Base-by-base conservation (phyloP, 2,888 invertebrate genomes). In the Pediacus dermestoides region DNA sequence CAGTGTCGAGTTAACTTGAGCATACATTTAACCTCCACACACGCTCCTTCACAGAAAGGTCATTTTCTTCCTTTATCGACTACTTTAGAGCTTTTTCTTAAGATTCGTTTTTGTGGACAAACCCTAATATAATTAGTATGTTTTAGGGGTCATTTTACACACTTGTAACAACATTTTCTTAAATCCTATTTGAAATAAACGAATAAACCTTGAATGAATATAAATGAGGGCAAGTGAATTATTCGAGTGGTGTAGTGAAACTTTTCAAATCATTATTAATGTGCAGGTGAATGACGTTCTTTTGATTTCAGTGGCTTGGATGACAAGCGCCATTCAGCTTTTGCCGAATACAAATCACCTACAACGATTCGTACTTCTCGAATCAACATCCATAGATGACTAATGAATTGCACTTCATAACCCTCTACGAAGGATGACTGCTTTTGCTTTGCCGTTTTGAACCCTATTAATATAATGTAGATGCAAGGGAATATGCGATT, bases 1-100 rank as follows among this genome's bases (percentile, higher is more conserved):
- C 61, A 59, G 61, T 50, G 61, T 58, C 61, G 57, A 54, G 60
- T 60, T 60, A 60, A 61, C 58, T 60, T 55, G 54, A 56, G 58
- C 59, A 60, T 58, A 56, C 55, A 46, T 53, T 53, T 46, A 46
- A 52, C 54, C 53, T 50, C 30, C 34, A 35, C 27, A 27, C 37
- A 25, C 23, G 32, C 10, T 38, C 14, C 26, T 27, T 31, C 16
- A 23, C 10, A 9, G 8, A 18, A 23, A 23, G 10, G 10, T n/a
- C 23, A 9, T n/a, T 23, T 10, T 23, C n/a, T n/a, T n/a, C n/a
- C 23, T 23, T 3, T 23, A n/a, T 23, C 18, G 4, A 18, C 18
- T 18, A 6, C 8, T 6, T 18, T 18, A 18, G 23, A 3, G 23
- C 4, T n/a, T 23, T 23, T 23, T 23, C 10, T n/a, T n/a, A n/a